Percentiles rank a stretch among this genome's conserved stretches.
Evolutionary conservation across 2,113 vertebrate genomes (phyloP).

Genomic region (Myrmecophaga tridactyla): DNA sequence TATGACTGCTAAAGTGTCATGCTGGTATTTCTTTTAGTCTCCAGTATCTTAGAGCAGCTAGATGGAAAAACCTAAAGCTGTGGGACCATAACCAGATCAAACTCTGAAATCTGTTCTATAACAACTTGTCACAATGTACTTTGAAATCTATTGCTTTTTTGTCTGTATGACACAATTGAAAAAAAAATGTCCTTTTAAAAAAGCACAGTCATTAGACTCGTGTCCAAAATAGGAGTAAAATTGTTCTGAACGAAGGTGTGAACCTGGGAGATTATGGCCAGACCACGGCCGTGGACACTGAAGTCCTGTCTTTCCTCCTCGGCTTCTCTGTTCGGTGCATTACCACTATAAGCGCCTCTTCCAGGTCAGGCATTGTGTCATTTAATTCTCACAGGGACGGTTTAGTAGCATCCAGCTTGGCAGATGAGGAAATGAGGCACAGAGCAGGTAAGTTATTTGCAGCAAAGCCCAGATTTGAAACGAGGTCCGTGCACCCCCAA

Average conservation of each 20-base stretch:
- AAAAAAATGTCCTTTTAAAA: too few relatives aligned
- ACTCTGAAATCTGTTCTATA: too few relatives aligned
- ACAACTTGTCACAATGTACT: too few relatives aligned
- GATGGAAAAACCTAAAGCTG: too few relatives aligned
- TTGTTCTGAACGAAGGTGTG: background rate
- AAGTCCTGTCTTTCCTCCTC: background rate
- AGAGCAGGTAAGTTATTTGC: background rate
- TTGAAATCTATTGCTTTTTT: too few relatives aligned
- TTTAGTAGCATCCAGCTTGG: background rate
- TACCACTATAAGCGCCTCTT: background rate
- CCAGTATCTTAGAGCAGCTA: too few relatives aligned
- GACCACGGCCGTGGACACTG: background rate
- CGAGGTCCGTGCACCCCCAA: background rate
- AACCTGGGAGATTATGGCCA: background rate
- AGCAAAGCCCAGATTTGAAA: background rate
- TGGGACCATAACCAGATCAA: too few relatives aligned
- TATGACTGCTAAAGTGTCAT: too few relatives aligned
- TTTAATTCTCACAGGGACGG: background rate
- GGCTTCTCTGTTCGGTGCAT: background rate
- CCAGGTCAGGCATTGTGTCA: background rate
- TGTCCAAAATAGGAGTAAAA: background rate
- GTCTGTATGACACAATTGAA: too few relatives aligned
- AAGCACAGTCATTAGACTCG: background rate
- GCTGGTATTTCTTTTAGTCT: too few relatives aligned
- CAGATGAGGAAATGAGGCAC: background rate